Evolutionary conservation across 64 coral and sea anemone species (phyloP).

Genomic region (Trachythela sp.): DNA sequence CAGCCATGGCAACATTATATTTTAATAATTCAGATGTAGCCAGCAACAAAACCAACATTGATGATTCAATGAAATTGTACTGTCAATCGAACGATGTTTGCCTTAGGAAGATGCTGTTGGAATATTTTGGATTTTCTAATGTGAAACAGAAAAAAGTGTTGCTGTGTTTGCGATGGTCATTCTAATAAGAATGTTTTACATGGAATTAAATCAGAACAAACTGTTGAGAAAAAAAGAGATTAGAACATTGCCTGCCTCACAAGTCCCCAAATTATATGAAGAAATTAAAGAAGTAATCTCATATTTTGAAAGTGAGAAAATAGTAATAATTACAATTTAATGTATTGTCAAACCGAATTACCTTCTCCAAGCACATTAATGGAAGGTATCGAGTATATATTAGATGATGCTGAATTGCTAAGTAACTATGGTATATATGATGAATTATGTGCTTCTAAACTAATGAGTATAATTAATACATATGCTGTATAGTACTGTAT

Average conservation of each 20-base stretch:
- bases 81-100: background rate
- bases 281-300: background rate
- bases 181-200: background rate
- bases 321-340: background rate
- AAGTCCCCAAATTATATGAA: background rate
- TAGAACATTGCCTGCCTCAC: background rate
- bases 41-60: background rate
- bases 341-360: background rate
- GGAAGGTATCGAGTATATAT: constrained; percentile 46
- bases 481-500: background rate
- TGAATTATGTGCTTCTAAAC: constrained; percentile 40
- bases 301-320: background rate
- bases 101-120: background rate
- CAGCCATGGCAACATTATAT: background rate
- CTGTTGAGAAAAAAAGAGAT: background rate
- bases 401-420: constrained; percentile 46
- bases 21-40: constrained; percentile 4
- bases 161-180: background rate
- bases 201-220: background rate
- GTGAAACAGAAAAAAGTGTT: background rate
- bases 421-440: constrained; percentile 31
- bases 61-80: background rate
- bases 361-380: background rate
- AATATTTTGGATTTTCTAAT: constrained; percentile 2
- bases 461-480: constrained; percentile 8